Base-by-base conservation (phyloP, 2,888 invertebrate species). In the Amblyjoppa fuscipennis region DNA sequence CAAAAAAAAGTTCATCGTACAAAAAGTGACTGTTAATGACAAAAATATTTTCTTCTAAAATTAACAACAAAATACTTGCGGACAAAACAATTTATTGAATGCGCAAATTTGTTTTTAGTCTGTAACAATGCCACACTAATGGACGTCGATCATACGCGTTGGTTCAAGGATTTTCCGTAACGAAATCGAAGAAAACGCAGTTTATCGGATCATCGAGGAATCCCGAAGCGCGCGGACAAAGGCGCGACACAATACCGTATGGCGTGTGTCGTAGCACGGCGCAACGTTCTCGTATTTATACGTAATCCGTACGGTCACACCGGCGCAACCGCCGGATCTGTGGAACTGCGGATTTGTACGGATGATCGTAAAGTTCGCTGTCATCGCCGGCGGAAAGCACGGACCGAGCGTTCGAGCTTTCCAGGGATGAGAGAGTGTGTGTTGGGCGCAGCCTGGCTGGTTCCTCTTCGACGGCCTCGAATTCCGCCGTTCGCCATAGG, bases 331-430 rank as follows among this genome's bases (percentile, higher is more conserved):
- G 51, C 34, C 31, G 51, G 20, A 11, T 77, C 75, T 80, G 77
- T 86, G 74, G 77, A 64, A 74, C 81, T 77, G 41, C 77, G 81
- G 86, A 86, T 86, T 86, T 86, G 86, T 86, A 75, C 83, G 86
- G 86, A 86, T 86, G 73, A 86, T 86, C 86, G 83, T 86, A 86
- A 86, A 83, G 83, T 86, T 86, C 69, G 56, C 70, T 86, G 86
- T 86, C 86, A 83, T 85, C 75, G 78, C 74, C 61, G 69, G 20
- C 77, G 74, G 64, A 70, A 81, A 81, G 49, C 68, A 41, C 79
- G 73, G 49, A 78, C 69, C 69, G 51, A 25, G 1, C 66, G 68
- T n/a, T 66, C 53, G 53, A 53, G 68, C 68, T 81, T 69, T 59
- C 59, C 38, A 51, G 31, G 70, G 13, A 34, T 41, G 45, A 56